Evolutionary conservation across 2,888 invertebrate genomes (phyloP).

Genomic region (Leptogaster cylindrica): DNA sequence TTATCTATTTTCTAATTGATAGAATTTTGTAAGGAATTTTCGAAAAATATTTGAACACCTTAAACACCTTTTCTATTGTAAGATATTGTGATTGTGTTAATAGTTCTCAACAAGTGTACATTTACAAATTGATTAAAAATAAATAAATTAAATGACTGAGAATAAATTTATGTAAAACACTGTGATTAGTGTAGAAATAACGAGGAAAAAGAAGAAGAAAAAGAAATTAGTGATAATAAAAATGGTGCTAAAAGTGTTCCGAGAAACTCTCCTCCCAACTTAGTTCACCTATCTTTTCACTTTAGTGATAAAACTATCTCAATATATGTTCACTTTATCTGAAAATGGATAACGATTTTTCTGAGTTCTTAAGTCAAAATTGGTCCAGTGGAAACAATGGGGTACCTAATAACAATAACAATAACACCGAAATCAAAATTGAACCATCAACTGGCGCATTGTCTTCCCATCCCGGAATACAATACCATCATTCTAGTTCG

Average conservation of each 20-base stretch:
- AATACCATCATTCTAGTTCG: too few species aligned
- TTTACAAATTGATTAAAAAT: too few species aligned
- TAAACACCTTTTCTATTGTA: too few species aligned
- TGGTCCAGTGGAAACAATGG: slow-evolving; percentile 48
- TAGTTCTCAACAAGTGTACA: background rate
- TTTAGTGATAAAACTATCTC: slow-evolving; percentile 35
- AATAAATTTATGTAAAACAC: background rate
- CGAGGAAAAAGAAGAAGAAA: slow-evolving; percentile 39
- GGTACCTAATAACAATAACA: slow-evolving; percentile 42
- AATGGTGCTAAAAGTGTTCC: slow-evolving; percentile 49
- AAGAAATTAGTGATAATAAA: slow-evolving; percentile 41
- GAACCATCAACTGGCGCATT: slow-evolving; percentile 46
- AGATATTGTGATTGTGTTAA: too few species aligned
- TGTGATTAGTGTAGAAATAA: slow-evolving; percentile 31
- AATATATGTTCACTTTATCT: slow-evolving; percentile 46
- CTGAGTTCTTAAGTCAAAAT: slow-evolving; percentile 52
- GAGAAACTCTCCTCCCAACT: slow-evolving; percentile 50
- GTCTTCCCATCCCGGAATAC: slow-evolving; percentile 3
- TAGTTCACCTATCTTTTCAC: slow-evolving; percentile 40
- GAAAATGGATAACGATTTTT: slow-evolving; percentile 53
- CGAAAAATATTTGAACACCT: too few species aligned
- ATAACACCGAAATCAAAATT: slow-evolving; percentile 50
- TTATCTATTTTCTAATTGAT: too few species aligned
- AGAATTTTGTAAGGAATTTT: too few species aligned
- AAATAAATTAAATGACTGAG: slow-evolving; percentile 22